These are phyloP conservation scores for Lithophane ornitopus DNA, from an alignment of 2,888 invertebrate species.

Conservation along the genomic window DNA sequence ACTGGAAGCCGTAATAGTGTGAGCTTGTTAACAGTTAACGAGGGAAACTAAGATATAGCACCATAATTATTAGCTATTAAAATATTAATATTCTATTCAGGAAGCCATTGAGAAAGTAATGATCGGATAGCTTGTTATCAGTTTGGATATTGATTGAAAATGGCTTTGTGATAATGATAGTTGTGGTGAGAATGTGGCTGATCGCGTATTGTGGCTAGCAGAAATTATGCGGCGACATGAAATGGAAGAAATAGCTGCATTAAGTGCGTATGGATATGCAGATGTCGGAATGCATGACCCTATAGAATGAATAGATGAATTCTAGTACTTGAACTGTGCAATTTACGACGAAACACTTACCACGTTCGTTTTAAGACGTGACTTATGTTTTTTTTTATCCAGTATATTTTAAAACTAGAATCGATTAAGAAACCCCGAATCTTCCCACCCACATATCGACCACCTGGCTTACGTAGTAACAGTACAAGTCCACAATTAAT, in stretches of 20 bases:
- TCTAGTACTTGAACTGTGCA: background rate
- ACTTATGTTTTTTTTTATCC: too few relatives aligned
- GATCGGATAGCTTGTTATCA: slow-evolving; percentile 51
- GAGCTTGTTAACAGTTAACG: slow-evolving; percentile 63
- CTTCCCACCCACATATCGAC: slow-evolving; percentile 61
- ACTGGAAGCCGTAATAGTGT: slow-evolving; percentile 54
- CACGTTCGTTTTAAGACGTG: too few relatives aligned
- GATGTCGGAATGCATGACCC: slow-evolving; percentile 16
- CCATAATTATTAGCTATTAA: slow-evolving; percentile 68
- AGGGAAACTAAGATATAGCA: slow-evolving; percentile 67
- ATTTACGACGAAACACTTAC: background rate
- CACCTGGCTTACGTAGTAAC: slow-evolving; percentile 62
- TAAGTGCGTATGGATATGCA: slow-evolving; percentile 14
- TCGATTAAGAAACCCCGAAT: slow-evolving; percentile 29
- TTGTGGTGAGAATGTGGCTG: slow-evolving; percentile 13
- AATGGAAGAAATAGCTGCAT: slow-evolving; percentile 18
- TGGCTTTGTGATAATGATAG: slow-evolving; percentile 42
- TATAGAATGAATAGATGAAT: slow-evolving; percentile 7
- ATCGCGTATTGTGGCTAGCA: slow-evolving; percentile 22
- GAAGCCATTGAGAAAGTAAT: slow-evolving; percentile 67
- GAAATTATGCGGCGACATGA: slow-evolving; percentile 45
- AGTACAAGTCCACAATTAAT: slow-evolving; percentile 70
- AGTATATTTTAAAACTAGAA: background rate
- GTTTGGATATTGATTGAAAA: slow-evolving; percentile 57
- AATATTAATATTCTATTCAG: slow-evolving; percentile 67